Evolutionary conservation across 2,113 vertebrate genomes (phyloP).

Genomic region (Scomber scombrus): DNA sequence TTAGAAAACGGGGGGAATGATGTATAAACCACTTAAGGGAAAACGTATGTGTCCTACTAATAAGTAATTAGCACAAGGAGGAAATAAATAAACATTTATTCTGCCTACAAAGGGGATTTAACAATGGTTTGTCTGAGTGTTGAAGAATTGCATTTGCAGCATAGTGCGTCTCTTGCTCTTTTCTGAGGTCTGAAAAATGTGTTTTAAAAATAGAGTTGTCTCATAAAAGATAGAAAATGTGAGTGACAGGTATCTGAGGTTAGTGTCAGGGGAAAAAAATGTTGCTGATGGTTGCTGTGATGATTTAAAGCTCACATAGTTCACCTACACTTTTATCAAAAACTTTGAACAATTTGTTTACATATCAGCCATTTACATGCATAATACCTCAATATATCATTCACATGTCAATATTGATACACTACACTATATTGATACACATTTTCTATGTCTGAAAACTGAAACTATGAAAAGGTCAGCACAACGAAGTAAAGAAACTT

Average conservation of each 20-base stretch:
- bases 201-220: slow-evolving; percentile 36
- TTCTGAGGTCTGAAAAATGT: neutral
- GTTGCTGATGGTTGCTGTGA: too few relatives aligned
- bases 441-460: too few relatives aligned
- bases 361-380: too few relatives aligned
- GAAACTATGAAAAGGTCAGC: too few relatives aligned
- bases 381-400: too few relatives aligned
- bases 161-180: slow-evolving; percentile 1
- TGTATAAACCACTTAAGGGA: slow-evolving; percentile 70
- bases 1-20: slow-evolving; percentile 61
- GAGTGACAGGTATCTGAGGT: slow-evolving; percentile 21
- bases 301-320: too few relatives aligned
- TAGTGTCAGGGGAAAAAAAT: neutral
- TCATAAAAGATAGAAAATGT: slow-evolving; percentile 7
- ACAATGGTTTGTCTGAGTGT: slow-evolving; percentile 29
- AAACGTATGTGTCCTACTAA: slow-evolving; percentile 71
- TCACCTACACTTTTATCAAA: too few relatives aligned
- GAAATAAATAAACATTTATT: slow-evolving; percentile 55
- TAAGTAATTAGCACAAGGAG: slow-evolving; percentile 64
- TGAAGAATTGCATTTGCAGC: slow-evolving; percentile 26
- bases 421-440: too few relatives aligned
- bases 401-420: too few relatives aligned
- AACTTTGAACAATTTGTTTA: too few relatives aligned
- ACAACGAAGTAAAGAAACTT: too few relatives aligned
- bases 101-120: slow-evolving; percentile 46